A percentile compares a stretch with the other conserved stretches of the same genome.
phyloP scores from a whole-genome alignment of 2,888 invertebrate species.

The Cataglyphis altisquamis region DNA sequence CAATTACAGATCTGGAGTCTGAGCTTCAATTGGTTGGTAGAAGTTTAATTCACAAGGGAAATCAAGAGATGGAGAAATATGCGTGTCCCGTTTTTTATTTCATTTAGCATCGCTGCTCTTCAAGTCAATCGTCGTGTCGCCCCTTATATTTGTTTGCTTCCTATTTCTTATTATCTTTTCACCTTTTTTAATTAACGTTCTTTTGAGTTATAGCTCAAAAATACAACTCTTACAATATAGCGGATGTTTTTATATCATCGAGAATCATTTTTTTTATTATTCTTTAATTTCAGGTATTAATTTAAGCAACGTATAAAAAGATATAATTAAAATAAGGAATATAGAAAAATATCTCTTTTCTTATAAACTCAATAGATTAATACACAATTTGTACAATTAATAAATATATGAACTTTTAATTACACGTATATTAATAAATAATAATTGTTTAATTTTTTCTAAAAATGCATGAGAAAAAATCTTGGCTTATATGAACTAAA shows the following conservation, averaged over 20 bases:
- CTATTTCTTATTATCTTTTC: not conserved
- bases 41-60: constrained; percentile 46
- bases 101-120: not conserved
- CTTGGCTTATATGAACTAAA: not conserved
- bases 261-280: not conserved
- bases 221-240: not conserved
- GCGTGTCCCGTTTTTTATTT: constrained; percentile 36
- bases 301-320: not conserved
- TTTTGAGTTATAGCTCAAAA: not conserved
- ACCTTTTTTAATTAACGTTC: not conserved
- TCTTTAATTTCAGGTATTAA: not conserved
- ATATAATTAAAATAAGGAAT: not conserved
- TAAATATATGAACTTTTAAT: not conserved
- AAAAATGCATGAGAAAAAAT: not conserved
- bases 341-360: not conserved
- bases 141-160: not conserved
- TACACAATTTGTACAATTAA: not conserved
- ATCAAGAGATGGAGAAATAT: constrained; percentile 38
- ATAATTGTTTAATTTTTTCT: not conserved
- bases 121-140: not conserved
- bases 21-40: constrained; percentile 29
- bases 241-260: not conserved
- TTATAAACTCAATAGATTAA: not conserved
- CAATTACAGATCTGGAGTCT: constrained; percentile 29
- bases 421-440: not conserved